These are phyloP conservation scores for Napeogenes sylphis DNA, from an alignment of 2,888 invertebrate genomes.

Conservation along the genomic window DNA sequence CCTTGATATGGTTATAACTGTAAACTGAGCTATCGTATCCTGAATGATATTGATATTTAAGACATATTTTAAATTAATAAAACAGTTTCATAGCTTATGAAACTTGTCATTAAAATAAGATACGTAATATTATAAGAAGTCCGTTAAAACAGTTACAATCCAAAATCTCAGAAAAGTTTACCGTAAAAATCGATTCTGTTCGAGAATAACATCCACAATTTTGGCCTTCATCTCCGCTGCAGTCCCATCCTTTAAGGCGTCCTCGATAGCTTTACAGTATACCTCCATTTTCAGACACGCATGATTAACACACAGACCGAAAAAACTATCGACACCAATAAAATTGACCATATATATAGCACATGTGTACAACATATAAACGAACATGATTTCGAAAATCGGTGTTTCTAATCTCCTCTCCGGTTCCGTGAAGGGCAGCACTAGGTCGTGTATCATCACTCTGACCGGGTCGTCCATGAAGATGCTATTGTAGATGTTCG, in stretches of 20 bases:
- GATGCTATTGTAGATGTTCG: constrained; percentile 39
- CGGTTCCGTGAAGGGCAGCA: constrained; percentile 37
- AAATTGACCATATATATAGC: constrained; percentile 44
- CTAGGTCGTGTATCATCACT: constrained; percentile 56
- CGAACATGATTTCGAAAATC: constrained; percentile 47
- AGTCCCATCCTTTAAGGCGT: constrained; percentile 36
- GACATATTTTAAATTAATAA: too few relatives aligned
- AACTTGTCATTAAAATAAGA: too few relatives aligned
- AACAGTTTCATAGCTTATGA: too few relatives aligned
- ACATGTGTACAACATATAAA: constrained; percentile 40
- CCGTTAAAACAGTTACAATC: too few relatives aligned
- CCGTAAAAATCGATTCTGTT: constrained; percentile 48
- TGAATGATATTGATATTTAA: too few relatives aligned
- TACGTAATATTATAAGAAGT: too few relatives aligned
- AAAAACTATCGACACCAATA: constrained; percentile 54
- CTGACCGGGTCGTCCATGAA: constrained; percentile 38
- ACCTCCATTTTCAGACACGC: constrained; percentile 56
- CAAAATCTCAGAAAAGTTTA: constrained; percentile 31
- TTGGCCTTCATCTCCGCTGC: constrained; percentile 21
- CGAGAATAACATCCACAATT: constrained; percentile 44
- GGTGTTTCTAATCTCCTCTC: constrained; percentile 46
- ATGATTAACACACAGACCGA: constrained; percentile 51
- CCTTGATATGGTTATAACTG: too few relatives aligned
- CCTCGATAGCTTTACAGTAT: constrained; percentile 45
- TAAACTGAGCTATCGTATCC: too few relatives aligned